Evolutionary conservation across 2,113 vertebrate genomes (phyloP).

Genomic region (Uropsilus gracilis): DNA sequence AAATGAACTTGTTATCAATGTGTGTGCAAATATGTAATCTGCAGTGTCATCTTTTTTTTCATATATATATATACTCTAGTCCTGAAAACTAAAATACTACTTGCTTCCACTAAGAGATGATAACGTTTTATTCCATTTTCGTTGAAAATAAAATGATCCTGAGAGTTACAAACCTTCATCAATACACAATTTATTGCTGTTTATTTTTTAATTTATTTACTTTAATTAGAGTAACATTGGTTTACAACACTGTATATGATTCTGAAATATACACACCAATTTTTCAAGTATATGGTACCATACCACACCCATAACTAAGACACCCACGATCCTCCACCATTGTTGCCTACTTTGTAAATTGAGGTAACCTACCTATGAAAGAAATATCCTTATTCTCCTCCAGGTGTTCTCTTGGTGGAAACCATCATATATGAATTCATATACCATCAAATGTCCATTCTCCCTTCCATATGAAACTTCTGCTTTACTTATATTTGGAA

Average conservation of each 20-base stretch:
- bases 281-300: too few relatives aligned
- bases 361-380: not conserved
- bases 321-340: too few relatives aligned
- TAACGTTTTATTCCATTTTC: not conserved
- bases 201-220: not conserved
- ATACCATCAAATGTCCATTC: too few relatives aligned
- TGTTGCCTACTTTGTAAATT: not conserved
- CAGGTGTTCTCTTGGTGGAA: not conserved
- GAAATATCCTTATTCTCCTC: not conserved
- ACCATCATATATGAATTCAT: not conserved
- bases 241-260: too few relatives aligned
- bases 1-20: not conserved
- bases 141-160: not conserved
- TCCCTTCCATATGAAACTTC: not conserved
- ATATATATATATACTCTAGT: not conserved
- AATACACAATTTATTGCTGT: not conserved
- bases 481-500: not conserved
- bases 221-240: too few relatives aligned
- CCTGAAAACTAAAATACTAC: not conserved
- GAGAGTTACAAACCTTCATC: not conserved
- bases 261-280: too few relatives aligned
- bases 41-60: not conserved
- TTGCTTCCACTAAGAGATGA: not conserved
- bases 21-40: not conserved
- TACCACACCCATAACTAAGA: too few relatives aligned